Base-by-base conservation (phyloP, 2,797 vertebrate species). In the Neostethus bicornis region DNA sequence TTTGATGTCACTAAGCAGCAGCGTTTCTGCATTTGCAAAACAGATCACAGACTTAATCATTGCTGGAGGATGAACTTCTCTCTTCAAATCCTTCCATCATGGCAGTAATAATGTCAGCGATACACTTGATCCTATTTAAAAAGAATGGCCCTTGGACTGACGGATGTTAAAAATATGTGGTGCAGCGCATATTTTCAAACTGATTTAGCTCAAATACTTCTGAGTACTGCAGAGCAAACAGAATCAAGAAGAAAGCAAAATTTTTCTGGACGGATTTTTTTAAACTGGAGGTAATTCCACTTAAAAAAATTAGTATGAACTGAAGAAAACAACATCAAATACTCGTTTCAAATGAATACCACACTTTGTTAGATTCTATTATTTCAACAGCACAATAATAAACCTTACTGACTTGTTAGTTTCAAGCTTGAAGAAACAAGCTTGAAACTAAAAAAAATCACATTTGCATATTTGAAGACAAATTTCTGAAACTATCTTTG, bases 11-110 rank as follows among this genome's bases (percentile, higher is more conserved):
- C 46, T 66, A n/a, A n/a, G n/a, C 45, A 55, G 54, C 48, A 60
- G 53, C 46, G 65, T 67, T 60, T 43, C 37, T 38, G 38, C 55
- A 64, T 75, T 70, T 64, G 41, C 39, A 51, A 66, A 60, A 75
- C 60, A 66, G 47, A 54, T 42, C 2, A 5, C 17, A 34, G 45
- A 12, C 37, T 4, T 39, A 64, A 63, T 49, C 25, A 49, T 29
- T 43, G 51, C 49, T 64, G 9, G 7, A 57, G 52, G 53, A 60
- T 24, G 24, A 16, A 35, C 11, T 31, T 12, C 17, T 60, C 7
- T 10, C 32, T 39, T 26, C 19, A 12, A 51, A 50, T 24, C 19
- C 10, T 35, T 64, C 20, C 28, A 41, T 61, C 26, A 10, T 25
- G 21, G 48, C 41, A 64, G 55, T 66, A 21, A 8, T 19, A 20